Percentiles rank a stretch among this genome's conserved stretches.
Evolutionary conservation across 2,113 vertebrate genomes (phyloP).

Genomic region (Elephas maximus): DNA sequence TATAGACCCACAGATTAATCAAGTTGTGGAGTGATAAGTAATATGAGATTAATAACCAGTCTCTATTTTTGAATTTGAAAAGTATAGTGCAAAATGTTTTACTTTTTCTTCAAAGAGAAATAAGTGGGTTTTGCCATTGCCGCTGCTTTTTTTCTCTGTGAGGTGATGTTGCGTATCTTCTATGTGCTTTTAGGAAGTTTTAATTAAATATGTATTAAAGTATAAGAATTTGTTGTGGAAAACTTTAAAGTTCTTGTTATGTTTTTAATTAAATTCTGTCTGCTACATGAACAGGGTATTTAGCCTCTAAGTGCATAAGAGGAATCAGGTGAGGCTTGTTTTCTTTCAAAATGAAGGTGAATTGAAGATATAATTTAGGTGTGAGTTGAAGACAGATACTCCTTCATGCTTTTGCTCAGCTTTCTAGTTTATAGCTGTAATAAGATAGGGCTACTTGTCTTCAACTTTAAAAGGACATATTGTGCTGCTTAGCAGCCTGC

Average conservation of each 20-base stretch:
- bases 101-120: constrained; percentile 59
- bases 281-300: constrained; percentile 61
- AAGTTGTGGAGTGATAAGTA: neutral
- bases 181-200: constrained; percentile 54
- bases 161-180: constrained; percentile 24
- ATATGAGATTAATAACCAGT: neutral
- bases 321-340: constrained; percentile 60
- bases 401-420: neutral
- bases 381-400: constrained; percentile 33
- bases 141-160: constrained; percentile 12
- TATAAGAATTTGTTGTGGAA: constrained; percentile 83
- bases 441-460: constrained; percentile 67
- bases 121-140: neutral
- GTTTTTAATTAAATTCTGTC: constrained; percentile 84
- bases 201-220: constrained; percentile 85
- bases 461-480: constrained; percentile 29
- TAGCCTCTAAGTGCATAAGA: constrained; percentile 73
- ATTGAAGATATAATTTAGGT: constrained; percentile 58
- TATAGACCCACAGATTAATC: neutral
- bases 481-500: neutral
- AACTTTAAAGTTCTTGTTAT: constrained; percentile 73
- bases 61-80: constrained; percentile 27
- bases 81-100: constrained; percentile 15
- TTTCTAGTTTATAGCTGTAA: constrained; percentile 56
- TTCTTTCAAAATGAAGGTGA: constrained; percentile 60